Evolutionary conservation across 2,113 vertebrate species (phyloP), one percentile per base, ranked within the genome.

Genomic region (Heliornis fulica): DNA sequence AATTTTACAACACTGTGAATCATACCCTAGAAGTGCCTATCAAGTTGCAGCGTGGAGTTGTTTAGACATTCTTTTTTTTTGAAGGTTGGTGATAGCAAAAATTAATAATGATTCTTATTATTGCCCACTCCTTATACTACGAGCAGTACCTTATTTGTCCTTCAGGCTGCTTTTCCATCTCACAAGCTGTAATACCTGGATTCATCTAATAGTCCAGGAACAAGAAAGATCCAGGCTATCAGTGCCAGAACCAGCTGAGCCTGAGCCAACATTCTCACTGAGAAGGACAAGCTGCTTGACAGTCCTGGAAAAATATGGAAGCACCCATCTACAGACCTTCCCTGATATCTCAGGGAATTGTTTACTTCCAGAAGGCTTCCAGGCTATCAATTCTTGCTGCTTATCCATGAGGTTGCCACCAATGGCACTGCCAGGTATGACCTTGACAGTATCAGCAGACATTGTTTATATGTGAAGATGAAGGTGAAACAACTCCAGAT

Each of bases 261-360:
- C 26, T 53, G 40, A 83, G 43, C 17, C 12, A 26, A 26, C 1
- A 0, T 41, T 72, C 32, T 43, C 8, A 18, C 2, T 1, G 0
- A 48, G 10, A 38, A 7, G 48, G 15, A 77, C 71, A 83, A 75
- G 6, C 56, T 63, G 66, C 45, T 13, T 36, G 21, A 50, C 7
- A 36, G 15, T 78, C 18, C n/a, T 59, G 38, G 31, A 32, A 75
- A 66, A 54, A 6, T 54, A 21, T 36, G 28, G 31, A 89, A 84
- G 21, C 6, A 53, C 11, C 6, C 2, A 10, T 23, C 19, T 43
- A 19, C 14, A 76, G 57, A 70, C 9, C 31, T 28, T 2, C 8
- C 11, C 16, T 71, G 32, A 23, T 23, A 15, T 38, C 50, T 71
- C 32, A 41, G 7, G 16, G 9, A 10, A 25, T 5, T 72, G 13